Base-by-base conservation (phyloP, 1,140 invertebrate genomes). In the Globodera rostochiensis region DNA sequence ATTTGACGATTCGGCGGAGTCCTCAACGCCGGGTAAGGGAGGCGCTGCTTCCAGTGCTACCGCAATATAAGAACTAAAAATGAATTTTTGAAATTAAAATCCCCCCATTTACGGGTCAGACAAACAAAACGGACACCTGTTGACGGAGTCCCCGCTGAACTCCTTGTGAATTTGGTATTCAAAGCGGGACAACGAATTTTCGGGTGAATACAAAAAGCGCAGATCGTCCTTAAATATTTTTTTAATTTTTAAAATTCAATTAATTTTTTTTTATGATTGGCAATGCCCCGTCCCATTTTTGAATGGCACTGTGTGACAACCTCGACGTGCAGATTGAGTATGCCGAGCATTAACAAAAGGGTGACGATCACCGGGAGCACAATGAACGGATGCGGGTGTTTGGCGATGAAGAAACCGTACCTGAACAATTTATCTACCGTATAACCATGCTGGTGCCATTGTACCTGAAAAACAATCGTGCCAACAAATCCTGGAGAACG, bases 131-230 rank as follows among this genome's bases (percentile, higher is more conserved):
- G 21, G 69, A 66, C 50, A 86, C 87, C 87, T 88, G 82, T 89
- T 88, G n/a, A 83, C 82, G 9, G 88, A 85, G 80, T 89, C 88
- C 47, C 88, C 88, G 77, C 79, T 84, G 69, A 88, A 88, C 47
- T 88, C 83, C 74, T 88, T 85, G 71, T 89, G 88, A 46, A 88
- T 78, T 66, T 86, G 80, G 73, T 88, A 89, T 66, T 88, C 88
- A 49, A 88, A 83, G 4, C 88, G 74, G 9, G 88, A 88, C 46
- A 84, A 77, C 25, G 88, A 89, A 74, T 88, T 79, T 73, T 86
- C 85, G 5, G 88, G 88, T 3, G 88, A 89, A 80, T 88, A 88
- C 50, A 88, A 70, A 75, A 88, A 88, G 25, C 88, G 86, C 57
- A 88, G 77, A 80, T 88, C 88, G 80, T 88, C 88, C 87, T 88